Evolutionary conservation across 2,888 invertebrate species (phyloP).

Genomic region (Pedicia rivosa): DNA sequence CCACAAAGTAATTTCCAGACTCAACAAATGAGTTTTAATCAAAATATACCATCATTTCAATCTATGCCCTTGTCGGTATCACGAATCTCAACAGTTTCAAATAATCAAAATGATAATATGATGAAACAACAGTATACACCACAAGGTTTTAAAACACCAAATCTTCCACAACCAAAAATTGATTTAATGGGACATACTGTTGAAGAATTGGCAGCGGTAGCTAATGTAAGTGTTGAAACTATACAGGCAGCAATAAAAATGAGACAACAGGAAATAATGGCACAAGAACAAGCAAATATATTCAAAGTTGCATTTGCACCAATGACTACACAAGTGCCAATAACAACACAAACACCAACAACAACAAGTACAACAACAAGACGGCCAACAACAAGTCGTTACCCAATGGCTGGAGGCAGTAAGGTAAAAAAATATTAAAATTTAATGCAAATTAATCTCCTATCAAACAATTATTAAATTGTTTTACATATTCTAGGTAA

Average conservation of each 20-base stretch:
- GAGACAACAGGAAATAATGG: constrained; percentile 50
- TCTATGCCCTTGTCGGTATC: constrained; percentile 40
- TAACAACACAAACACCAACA: constrained; percentile 33
- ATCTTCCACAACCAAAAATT: constrained; percentile 16
- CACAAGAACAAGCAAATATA: constrained; percentile 34
- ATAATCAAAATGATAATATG: too few species aligned
- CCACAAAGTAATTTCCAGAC: background rate
- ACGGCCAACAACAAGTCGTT: constrained; percentile 1
- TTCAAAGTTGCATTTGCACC: constrained; percentile 16
- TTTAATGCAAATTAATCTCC: background rate
- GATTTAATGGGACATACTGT: constrained; percentile 32
- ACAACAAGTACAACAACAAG: constrained; percentile 19
- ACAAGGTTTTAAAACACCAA: constrained; percentile 17
- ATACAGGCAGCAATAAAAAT: constrained; percentile 58
- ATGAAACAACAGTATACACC: constrained; percentile 14
- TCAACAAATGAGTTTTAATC: background rate
- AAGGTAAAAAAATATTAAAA: constrained; percentile 13
- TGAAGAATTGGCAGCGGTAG: constrained; percentile 44
- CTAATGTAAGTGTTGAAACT: constrained; percentile 63
- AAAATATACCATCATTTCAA: constrained; percentile 33
- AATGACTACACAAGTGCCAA: constrained; percentile 16
- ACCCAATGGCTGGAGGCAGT: constrained; percentile 16
- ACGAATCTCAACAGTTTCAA: constrained; percentile 37
- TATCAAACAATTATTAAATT: constrained; percentile 1
- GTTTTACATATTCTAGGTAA: constrained; percentile 34